Conservation (phyloP, 2,113 vertebrate genomes). For the Thunnus thynnus region DNA sequence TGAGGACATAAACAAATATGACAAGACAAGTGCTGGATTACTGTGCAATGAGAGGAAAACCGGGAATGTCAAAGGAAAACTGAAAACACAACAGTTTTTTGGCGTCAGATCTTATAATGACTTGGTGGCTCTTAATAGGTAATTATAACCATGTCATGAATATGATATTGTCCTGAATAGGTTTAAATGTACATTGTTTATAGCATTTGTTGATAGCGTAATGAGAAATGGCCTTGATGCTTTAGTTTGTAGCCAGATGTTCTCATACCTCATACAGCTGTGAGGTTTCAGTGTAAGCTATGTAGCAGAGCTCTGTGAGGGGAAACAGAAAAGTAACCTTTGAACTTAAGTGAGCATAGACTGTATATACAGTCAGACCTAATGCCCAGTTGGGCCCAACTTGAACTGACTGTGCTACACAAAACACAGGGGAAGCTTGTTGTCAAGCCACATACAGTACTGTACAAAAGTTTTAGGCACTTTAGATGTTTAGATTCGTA, state of each 20-base stretch:
- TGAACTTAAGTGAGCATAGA: too few species aligned
- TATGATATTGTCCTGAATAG: neutral
- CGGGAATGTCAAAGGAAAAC: neutral
- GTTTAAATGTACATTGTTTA: neutral
- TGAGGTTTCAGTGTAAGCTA: neutral
- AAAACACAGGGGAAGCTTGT: too few species aligned
- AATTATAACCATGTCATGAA: neutral
- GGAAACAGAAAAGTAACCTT: neutral
- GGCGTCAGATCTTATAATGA: too few species aligned
- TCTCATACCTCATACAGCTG: slow-evolving; percentile 1
- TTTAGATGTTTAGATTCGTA: too few species aligned
- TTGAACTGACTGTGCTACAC: neutral
- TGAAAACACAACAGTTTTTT: too few species aligned
- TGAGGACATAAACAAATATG: slow-evolving; percentile 12
- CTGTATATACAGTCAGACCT: too few species aligned
- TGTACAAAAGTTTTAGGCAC: too few species aligned
- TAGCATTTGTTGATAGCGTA: neutral
- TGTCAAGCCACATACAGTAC: too few species aligned
- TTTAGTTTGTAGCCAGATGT: neutral
- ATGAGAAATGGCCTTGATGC: too few species aligned
- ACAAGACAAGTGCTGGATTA: neutral
- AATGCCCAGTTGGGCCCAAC: too few species aligned
- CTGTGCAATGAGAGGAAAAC: neutral
- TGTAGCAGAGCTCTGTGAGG: slow-evolving; percentile 10
- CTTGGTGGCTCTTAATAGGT: too few species aligned